Evolutionary conservation across 2,797 vertebrate genomes (phyloP).

Genomic region (Amniataba percoides): DNA sequence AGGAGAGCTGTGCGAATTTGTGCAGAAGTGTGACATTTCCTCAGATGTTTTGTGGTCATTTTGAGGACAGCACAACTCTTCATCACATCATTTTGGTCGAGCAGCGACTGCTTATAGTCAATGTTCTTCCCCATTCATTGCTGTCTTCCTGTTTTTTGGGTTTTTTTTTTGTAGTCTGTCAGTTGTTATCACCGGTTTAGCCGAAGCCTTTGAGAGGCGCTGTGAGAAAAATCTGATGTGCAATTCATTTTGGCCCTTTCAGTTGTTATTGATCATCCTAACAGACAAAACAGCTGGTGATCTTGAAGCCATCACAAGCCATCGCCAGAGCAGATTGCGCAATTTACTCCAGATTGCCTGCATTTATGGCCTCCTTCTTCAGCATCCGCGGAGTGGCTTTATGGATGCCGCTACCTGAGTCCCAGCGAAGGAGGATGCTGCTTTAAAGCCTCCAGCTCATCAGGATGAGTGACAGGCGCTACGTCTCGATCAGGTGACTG

Average conservation of each 20-base stretch:
- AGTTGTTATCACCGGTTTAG: not conserved
- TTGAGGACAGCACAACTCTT: not conserved
- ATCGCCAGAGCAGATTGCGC: not conserved
- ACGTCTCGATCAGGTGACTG: constrained; percentile 20
- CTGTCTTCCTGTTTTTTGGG: not conserved
- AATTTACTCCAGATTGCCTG: constrained; percentile 13
- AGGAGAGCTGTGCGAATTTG: not conserved
- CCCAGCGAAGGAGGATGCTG: not conserved
- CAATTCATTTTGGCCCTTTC: constrained; percentile 10
- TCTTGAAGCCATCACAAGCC: constrained; percentile 6
- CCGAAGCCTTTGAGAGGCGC: not conserved
- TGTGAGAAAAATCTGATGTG: not conserved
- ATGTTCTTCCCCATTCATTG: not conserved
- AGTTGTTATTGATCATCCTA: constrained; percentile 20
- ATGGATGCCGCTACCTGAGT: constrained; percentile 2
- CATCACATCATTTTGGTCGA: not conserved
- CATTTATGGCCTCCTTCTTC: constrained; percentile 12
- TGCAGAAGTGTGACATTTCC: not conserved
- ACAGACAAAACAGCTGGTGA: not conserved
- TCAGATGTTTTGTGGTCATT: not conserved
- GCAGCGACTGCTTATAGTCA: not conserved
- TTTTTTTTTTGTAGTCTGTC: not conserved
- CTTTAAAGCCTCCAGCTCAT: constrained; percentile 6
- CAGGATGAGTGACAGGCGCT: constrained; percentile 42
- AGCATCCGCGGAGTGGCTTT: constrained; percentile 10